A percentile compares a stretch with the other conserved stretches of the same genome.
phyloP scores from a whole-genome alignment of 2,888 invertebrate species.

The Pollenia labialis region DNA sequence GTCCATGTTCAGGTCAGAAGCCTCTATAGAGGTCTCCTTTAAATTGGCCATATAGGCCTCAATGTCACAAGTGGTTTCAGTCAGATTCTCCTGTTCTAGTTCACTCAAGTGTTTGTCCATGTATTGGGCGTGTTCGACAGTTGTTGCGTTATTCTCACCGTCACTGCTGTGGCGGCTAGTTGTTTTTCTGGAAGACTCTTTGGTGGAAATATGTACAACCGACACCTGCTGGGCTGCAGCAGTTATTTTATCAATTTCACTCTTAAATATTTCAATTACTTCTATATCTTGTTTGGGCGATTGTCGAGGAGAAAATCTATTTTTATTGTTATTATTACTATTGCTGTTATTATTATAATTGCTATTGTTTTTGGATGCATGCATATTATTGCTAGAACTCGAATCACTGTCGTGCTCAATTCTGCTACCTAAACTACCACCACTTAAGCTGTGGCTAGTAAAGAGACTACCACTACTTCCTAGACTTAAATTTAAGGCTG shows the following conservation, averaged over 20 bases:
- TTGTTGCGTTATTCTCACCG: constrained; percentile 74
- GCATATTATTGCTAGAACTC: constrained; percentile 60
- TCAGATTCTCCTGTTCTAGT: constrained; percentile 82
- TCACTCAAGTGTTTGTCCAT: constrained; percentile 84
- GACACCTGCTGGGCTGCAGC: constrained; percentile 80
- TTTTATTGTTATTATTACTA: constrained; percentile 50
- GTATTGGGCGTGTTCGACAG: constrained; percentile 78
- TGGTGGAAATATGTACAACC: constrained; percentile 82
- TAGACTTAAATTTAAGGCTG: constrained; percentile 82
- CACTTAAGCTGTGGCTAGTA: constrained; percentile 73
- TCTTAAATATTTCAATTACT: constrained; percentile 83
- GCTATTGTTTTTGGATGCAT: constrained; percentile 55
- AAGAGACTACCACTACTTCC: constrained; percentile 80
- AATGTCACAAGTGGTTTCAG: constrained; percentile 83
- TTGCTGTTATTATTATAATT: constrained; percentile 50
- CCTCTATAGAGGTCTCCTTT: constrained; percentile 83
- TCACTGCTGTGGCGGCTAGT: constrained; percentile 69
- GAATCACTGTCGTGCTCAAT: constrained; percentile 56
- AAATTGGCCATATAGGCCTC: constrained; percentile 84
- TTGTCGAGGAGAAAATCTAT: constrained; percentile 80
- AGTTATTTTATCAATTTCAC: constrained; percentile 80
- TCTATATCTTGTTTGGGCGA: constrained; percentile 84
- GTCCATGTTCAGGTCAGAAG: constrained; percentile 78
- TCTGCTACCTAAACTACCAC: constrained; percentile 62
- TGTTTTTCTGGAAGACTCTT: constrained; percentile 76